Evolutionary conservation across 92 coral and sea anemone genomes (phyloP), one percentile per base, ranked within the genome.

Genomic region (Umimayanthus chanpuru): DNA sequence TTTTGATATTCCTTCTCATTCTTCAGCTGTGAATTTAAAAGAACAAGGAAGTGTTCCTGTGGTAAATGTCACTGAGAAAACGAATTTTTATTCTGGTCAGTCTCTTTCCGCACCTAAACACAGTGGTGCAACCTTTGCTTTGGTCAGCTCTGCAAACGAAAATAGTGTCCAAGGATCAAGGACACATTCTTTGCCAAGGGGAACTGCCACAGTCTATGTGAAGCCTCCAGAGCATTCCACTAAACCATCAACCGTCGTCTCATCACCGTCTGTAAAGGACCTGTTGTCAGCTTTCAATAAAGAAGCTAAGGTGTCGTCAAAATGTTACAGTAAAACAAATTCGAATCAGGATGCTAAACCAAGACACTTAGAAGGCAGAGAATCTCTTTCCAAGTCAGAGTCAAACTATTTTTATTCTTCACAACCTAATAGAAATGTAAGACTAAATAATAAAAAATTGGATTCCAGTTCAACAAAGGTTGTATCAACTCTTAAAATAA

Each of bases 201-300:
- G 65, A 43, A 67, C 12, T 67, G 76, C 21, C 15, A 21, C 85
- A 21, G 75, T 26, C 50, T 30, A 12, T 53, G 41, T 68, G 61
- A 76, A 79, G 80, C 44, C 72, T 23, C 80, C 79, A 32, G 43
- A 81, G 47, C 12, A 68, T 65, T 53, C 23, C 36, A 9, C 77
- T 81, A 81, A 86, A 67, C 26, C 81, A 79, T 61, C 83, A 65
- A 15, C 65, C 6, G 87, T 83, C 29, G 78, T 83, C 32, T 73
- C 65, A 43, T 83, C 78, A 4, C 78, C 87, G 14, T 83, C 87
- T 26, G 87, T 83, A 14, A 83, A 83, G 64, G 87, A 83, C 6
- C 32, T 83, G n/a, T 65, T 83, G 16, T 68, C 87, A 6, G 77
- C 39, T 44, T 72, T 83, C 40, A 71, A 44, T 83, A 55, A 70